phyloP scores from a whole-genome alignment of 2,113 vertebrate species.

The Gnathonemus longibarbis region DNA sequence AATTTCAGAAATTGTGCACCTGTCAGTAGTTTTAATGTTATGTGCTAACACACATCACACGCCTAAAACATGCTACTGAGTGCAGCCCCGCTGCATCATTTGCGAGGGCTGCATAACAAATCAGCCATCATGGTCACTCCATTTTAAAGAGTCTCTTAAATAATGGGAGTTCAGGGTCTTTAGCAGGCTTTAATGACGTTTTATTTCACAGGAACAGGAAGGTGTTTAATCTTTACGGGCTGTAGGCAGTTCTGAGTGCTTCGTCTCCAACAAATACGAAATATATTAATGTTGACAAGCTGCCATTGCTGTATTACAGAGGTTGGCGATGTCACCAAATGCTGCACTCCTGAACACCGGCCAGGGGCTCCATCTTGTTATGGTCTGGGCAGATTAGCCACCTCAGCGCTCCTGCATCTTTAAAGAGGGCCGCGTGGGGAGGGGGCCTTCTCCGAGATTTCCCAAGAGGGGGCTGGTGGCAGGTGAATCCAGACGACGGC shows the following conservation, averaged over 20 bases:
- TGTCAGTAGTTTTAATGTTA: not conserved
- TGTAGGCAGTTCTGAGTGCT: not conserved
- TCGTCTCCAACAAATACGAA: conserved; percentile 33
- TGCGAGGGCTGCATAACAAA: not conserved
- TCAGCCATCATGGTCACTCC: not conserved
- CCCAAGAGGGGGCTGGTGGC: conserved; percentile 58
- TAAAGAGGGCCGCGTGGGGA: conserved; percentile 48
- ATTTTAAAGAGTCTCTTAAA: not conserved
- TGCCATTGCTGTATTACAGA: conserved; percentile 34
- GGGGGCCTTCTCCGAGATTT: conserved; percentile 65
- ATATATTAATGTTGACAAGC: conserved; percentile 38
- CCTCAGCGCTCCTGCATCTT: conserved; percentile 60
- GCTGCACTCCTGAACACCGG: conserved; percentile 32
- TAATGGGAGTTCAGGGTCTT: not conserved
- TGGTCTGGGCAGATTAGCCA: conserved; percentile 59
- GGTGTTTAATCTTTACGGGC: not conserved
- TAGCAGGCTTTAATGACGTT: not conserved
- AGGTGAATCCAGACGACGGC: conserved; percentile 54
- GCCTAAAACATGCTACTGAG: not conserved
- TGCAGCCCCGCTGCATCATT: not conserved
- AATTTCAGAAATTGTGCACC: not conserved
- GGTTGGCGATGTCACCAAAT: conserved; percentile 57
- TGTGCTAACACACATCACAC: not conserved
- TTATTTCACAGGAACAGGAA: not conserved
- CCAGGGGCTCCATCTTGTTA: conserved; percentile 61